Percentiles rank a stretch among this genome's conserved stretches.
Conservation (phyloP, 1,140 invertebrate genomes). For the Orius insidiosus region DNA sequence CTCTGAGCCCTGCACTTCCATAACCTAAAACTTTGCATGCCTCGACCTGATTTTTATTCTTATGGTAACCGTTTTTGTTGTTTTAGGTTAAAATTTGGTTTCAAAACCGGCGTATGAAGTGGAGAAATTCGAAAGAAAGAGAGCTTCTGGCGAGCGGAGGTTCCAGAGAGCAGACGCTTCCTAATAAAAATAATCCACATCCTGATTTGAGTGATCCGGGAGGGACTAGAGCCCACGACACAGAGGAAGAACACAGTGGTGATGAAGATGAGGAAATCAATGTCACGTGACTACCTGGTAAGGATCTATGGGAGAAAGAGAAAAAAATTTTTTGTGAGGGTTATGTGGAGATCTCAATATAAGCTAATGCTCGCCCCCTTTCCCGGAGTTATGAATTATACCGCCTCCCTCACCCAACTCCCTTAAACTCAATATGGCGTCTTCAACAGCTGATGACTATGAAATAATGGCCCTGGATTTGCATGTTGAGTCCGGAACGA, state of each 20-base stretch:
- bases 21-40: too few species aligned
- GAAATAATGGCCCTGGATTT: conserved; percentile 18
- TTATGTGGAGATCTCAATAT: too few species aligned
- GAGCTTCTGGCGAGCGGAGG: conserved; percentile 84
- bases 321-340: background rate
- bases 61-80: conserved; percentile 19
- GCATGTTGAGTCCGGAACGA: conserved; percentile 13
- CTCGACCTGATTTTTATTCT: background rate
- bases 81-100: conserved; percentile 91
- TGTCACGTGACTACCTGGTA: conserved; percentile 18
- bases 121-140: conserved; percentile 92
- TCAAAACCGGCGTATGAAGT: conserved; percentile 91
- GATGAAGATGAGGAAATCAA: conserved; percentile 20
- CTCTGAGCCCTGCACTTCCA: too few species aligned
- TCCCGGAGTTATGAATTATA: conserved; percentile 11
- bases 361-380: too few species aligned
- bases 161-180: conserved; percentile 82
- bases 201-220: conserved; percentile 86
- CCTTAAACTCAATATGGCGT: conserved; percentile 16
- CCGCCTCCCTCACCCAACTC: conserved; percentile 7
- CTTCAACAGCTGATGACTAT: conserved; percentile 19
- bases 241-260: background rate
- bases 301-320: background rate
- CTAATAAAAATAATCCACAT: conserved; percentile 93
- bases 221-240: background rate